A percentile compares a stretch with the other conserved stretches of the same genome.
Conservation (phyloP, 2,113 vertebrate genomes). For the Elephas maximus region DNA sequence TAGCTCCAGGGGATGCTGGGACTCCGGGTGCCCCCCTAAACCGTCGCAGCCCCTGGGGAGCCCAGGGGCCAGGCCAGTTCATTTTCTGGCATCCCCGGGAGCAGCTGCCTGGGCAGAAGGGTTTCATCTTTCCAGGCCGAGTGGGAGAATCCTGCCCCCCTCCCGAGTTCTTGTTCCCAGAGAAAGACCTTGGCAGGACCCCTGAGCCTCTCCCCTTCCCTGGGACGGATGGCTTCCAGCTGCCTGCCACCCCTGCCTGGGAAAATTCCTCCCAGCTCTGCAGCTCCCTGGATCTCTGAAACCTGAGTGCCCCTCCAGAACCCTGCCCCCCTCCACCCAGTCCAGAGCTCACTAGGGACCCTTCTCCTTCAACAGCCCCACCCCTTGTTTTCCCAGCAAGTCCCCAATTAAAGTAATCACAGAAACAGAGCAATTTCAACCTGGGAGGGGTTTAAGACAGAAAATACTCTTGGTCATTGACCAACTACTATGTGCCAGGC, state of each 20-base stretch:
- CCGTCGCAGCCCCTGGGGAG: background rate
- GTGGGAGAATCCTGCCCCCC: conserved; percentile 81
- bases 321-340: conserved; percentile 23
- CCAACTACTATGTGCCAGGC: background rate
- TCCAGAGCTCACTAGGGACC: background rate
- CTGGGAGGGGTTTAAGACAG: background rate
- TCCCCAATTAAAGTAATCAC: background rate
- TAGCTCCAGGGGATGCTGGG: background rate
- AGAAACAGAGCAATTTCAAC: background rate
- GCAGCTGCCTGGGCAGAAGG: conserved; percentile 87
- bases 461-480: rapidly evolving
- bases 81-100: conserved; percentile 70
- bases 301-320: conserved; percentile 84
- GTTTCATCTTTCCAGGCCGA: conserved; percentile 83
- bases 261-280: conserved; percentile 89
- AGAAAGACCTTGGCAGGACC: conserved; percentile 88
- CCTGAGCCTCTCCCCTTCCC: conserved; percentile 84
- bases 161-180: conserved; percentile 83
- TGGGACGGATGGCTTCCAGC: conserved; percentile 89
- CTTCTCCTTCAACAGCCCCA: background rate
- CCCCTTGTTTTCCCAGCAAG: background rate
- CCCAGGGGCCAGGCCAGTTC: background rate
- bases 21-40: background rate
- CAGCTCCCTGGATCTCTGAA: conserved; percentile 87
- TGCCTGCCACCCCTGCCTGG: conserved; percentile 93